Base-by-base conservation (phyloP, 2,888 invertebrate genomes). In the Luperina testacea region DNA sequence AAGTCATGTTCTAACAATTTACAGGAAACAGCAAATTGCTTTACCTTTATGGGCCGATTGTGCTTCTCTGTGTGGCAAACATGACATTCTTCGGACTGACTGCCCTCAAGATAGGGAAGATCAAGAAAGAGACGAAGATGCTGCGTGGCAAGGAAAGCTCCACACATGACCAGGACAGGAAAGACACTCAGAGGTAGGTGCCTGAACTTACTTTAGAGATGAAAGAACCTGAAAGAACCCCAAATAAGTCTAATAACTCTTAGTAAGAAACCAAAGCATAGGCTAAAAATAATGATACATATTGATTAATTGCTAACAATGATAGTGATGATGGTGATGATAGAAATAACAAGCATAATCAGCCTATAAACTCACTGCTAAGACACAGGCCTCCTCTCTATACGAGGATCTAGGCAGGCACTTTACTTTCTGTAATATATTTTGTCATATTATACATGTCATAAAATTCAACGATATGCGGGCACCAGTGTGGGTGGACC, bases 1-100 rank as follows among this genome's bases (percentile, higher is more conserved):
- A 76, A 77, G 5, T 3, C 6, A 51, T 51, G 15, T 63, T 81
- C 11, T 42, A 9, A 67, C 42, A 53, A 72, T 71, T 94, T 94
- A 20, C 93, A 97, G 96, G 95, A 0, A 89, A 74, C 5, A 94
- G 94, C 82, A 95, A 92, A 82, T 87, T 96, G 27, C 32, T 97
- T 0, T 97, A 97, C 88, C 80, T 97, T 2, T 96, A 97, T 83
- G 93, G 93, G 2, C 97, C 96, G 0, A 96, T 97, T 48, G 80
- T 94, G 27, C 83, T 95, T 11, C 91, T 97, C 2, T 95, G 95
- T 77, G 69, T 95, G 17, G 93, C 94, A 3, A 96, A 97, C 84
- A 90, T 94, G 86, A 88, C 92, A 11, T 96, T 96, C 90, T 96
- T 96, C 87, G 86, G 94, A 4, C 85, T 96, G 78, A 96, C 96